Evolutionary conservation across 2,888 invertebrate genomes (phyloP).

Genomic region (Crepidodera aurea): DNA sequence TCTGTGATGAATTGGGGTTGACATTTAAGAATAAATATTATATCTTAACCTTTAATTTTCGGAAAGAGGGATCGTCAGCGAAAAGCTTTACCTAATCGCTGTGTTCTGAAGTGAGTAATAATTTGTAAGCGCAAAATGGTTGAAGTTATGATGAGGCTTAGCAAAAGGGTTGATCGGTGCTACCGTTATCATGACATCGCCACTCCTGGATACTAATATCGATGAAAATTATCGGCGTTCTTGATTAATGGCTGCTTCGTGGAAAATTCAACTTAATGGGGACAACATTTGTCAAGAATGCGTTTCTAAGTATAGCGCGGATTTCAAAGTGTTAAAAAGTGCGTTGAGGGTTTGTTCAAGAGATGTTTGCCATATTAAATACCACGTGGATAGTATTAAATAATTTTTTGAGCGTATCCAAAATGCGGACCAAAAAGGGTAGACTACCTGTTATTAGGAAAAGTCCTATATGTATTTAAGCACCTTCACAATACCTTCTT

Average conservation of each 20-base stretch:
- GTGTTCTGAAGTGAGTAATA: constrained; percentile 18
- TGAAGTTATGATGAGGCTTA: constrained; percentile 27
- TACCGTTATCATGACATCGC: not conserved
- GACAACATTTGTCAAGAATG: too few species aligned
- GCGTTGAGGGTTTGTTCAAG: too few species aligned
- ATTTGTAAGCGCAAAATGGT: not conserved
- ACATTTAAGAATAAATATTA: constrained; percentile 3
- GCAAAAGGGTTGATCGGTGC: constrained; percentile 27
- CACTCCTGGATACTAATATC: not conserved
- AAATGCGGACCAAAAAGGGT: too few species aligned
- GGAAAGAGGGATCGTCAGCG: not conserved
- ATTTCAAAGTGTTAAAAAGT: too few species aligned
- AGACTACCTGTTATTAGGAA: too few species aligned
- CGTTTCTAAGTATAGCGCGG: too few species aligned
- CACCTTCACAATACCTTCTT: too few species aligned
- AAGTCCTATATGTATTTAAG: too few species aligned
- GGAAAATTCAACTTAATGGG: not conserved
- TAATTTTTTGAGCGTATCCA: too few species aligned
- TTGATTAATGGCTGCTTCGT: not conserved
- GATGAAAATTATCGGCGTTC: not conserved
- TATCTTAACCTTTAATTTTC: not conserved
- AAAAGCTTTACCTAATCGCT: not conserved
- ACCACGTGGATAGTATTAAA: too few species aligned
- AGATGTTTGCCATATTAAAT: too few species aligned
- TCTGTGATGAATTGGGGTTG: too few species aligned